Conservation (phyloP, 1,140 invertebrate genomes). For the Eriocheir sinensis region DNA sequence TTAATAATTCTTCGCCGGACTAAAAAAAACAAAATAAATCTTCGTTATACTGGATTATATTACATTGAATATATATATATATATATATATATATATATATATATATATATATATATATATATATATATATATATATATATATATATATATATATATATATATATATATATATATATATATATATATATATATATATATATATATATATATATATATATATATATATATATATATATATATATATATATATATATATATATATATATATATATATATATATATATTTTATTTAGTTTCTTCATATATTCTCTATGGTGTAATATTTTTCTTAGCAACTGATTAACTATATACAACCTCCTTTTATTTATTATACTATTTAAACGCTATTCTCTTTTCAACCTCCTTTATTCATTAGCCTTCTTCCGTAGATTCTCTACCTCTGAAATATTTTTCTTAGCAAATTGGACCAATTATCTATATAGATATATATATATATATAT, state of each 20-base stretch:
- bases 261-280: slow-evolving; percentile 53
- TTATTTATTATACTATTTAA: too few species aligned
- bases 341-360: too few species aligned
- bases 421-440: too few species aligned
- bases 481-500: slow-evolving; percentile 30
- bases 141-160: slow-evolving; percentile 49
- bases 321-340: too few species aligned
- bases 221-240: slow-evolving; percentile 47
- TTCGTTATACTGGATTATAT: too few species aligned
- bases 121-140: slow-evolving; percentile 47
- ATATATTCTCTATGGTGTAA: not conserved
- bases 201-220: slow-evolving; percentile 43
- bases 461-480: too few species aligned
- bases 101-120: slow-evolving; percentile 47
- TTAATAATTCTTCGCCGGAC: too few species aligned
- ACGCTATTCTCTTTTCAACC: too few species aligned
- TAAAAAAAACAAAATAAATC: too few species aligned
- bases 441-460: too few species aligned
- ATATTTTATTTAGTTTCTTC: not conserved
- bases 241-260: slow-evolving; percentile 49
- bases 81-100: slow-evolving; percentile 53
- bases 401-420: too few species aligned
- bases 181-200: slow-evolving; percentile 37
- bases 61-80: slow-evolving; percentile 35
- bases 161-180: slow-evolving; percentile 40